phyloP scores from a whole-genome alignment of 2,888 invertebrate species.

The Ecliptopera silaceata region DNA sequence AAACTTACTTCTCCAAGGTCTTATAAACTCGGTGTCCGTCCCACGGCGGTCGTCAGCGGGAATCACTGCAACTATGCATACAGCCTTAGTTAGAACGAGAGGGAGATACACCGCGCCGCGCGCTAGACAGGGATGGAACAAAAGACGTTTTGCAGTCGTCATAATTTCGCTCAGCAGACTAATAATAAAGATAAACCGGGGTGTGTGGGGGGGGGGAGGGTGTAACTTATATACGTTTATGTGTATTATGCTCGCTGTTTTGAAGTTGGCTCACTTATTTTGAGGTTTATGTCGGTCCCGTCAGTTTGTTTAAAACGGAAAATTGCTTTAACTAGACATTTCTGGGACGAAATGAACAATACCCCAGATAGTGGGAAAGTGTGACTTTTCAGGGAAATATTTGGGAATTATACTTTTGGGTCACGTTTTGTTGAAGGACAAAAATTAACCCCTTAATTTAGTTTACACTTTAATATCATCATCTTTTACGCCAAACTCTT shows the following conservation, averaged over 20 bases:
- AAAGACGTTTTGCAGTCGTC: slow-evolving; percentile 81
- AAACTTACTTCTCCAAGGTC: slow-evolving; percentile 63
- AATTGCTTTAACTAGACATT: slow-evolving; percentile 21
- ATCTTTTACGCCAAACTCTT: not conserved
- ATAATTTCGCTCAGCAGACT: slow-evolving; percentile 83
- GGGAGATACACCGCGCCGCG: slow-evolving; percentile 16
- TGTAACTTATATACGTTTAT: slow-evolving; percentile 37
- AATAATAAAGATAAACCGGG: slow-evolving; percentile 81
- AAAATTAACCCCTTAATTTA: not conserved
- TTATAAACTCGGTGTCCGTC: slow-evolving; percentile 60
- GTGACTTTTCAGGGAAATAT: not conserved
- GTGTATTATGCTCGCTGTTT: slow-evolving; percentile 32
- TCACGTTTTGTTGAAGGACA: not conserved
- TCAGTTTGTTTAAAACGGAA: slow-evolving; percentile 36
- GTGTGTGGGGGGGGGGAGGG: slow-evolving; percentile 46
- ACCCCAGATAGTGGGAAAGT: not conserved
- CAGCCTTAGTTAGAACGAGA: slow-evolving; percentile 49
- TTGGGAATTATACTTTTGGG: not conserved
- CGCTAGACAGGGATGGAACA: slow-evolving; percentile 49
- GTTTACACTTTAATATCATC: not conserved
- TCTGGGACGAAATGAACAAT: slow-evolving; percentile 5
- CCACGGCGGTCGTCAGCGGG: slow-evolving; percentile 60
- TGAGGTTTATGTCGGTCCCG: slow-evolving; percentile 35
- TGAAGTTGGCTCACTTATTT: slow-evolving; percentile 38
- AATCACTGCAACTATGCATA: slow-evolving; percentile 71